Evolutionary conservation across 2,888 invertebrate species (phyloP), one percentile per base, ranked within the genome.

Genomic region (Azorinus chamasolen): DNA sequence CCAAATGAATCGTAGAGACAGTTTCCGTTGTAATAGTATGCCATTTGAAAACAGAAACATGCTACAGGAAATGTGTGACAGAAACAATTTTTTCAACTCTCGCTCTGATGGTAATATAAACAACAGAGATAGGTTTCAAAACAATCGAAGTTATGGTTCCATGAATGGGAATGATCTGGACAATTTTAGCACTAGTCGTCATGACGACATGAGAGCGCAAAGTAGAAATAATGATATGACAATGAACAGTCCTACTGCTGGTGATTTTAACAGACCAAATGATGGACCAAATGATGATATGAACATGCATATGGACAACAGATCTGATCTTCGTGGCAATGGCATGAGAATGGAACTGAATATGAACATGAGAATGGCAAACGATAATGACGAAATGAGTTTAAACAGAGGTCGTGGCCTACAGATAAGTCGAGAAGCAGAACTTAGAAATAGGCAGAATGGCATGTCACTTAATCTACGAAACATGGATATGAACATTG

Each of bases 211-310:
- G n/a, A 46, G 75, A 55, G 54, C 55, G 6, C 63, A 71, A 24
- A 70, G 71, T 46, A 62, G 75, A 41, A 74, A 73, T 55, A 73
- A 71, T 61, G 76, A 70, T 22, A 62, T 79, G 54, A 66, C 58
- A 24, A 51, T 77, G 41, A 77, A 55, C 59, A 77, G 77, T 41
- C 76, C 76, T 4, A 65, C 62, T 18, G 50, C 39, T 14, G n/a
- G 50, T 22, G 62, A 77, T 39, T 77, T 71, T 27, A 66, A 68
- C 20, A 43, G 71, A 37, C 66, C 62, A 27, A 61, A 25, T 24
- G 71, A 77, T 53, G 62, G 71, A 32, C 57, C 66, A 57, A 66
- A 51, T 58, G 71, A 72, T 27, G 66, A 71, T 46, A 32, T 77
- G 27, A 58, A 43, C 12, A 77, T 77, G 71, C 55, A 63, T 14